Base-by-base conservation (phyloP, 2,888 invertebrate genomes). In the Athetis lepigone region DNA sequence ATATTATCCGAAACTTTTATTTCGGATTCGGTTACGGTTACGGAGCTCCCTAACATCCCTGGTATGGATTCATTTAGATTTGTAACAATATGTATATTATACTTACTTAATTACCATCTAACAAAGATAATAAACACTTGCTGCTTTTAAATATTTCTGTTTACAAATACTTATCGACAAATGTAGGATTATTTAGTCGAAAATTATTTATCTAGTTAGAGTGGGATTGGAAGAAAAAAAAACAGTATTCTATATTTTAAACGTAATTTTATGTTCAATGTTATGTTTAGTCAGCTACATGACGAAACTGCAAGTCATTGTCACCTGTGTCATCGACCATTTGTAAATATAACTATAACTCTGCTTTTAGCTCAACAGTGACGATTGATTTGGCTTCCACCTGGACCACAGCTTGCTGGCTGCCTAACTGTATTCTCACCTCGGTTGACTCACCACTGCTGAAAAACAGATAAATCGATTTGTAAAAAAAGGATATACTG, bases 381-480 rank as follows among this genome's bases (percentile, higher is more conserved):
- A 62, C 51, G 2, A 80, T 54, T 6, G 79, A 67, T 19, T 47
- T 54, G 5, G 64, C 65, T 40, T 64, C 55, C 64, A 80, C 65
- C 13, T 72, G 27, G 4, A 79, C 33, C 4, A 37, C 59, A 19
- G 69, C 78, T 43, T 58, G 52, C 23, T 61, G 52, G 4, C 37
- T 36, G 4, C 18, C 56, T 16, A 80, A 23, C 36, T 71, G 65
- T 6, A 79, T 61, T 13, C 66, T 80, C 19, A 86, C 72, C 1
- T 62, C 77, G 29, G 65, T 77, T 16, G 73, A 52, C 23, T 59
- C 5, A 3, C 81, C 82, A 76, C 49, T 58, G 62, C 18, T 52
- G 65, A 61, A 51, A 56, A 4, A 68, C 33, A 73, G 55, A 29
- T 0, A 18, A 40, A n/a, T 33, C 13, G 4, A 13, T 3, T 33